A percentile compares a stretch with the other conserved stretches of the same genome.
These are phyloP conservation scores for Glareola pratincola DNA, from an alignment of 2,113 vertebrate genomes.

Conservation along the genomic window DNA sequence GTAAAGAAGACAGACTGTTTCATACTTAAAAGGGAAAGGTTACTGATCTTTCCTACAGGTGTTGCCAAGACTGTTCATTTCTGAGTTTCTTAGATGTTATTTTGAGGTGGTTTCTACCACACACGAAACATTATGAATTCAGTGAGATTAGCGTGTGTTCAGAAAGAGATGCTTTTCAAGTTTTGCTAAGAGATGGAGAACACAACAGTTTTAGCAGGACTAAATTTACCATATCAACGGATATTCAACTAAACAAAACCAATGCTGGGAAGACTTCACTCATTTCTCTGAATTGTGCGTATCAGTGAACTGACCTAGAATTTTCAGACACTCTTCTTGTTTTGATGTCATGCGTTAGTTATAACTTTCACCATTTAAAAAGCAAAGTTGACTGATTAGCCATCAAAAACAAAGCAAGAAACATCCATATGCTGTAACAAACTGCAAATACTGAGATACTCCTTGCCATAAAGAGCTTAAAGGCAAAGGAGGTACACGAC, in stretches of 20 bases:
- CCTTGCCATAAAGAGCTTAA: not conserved
- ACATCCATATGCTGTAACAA: not conserved
- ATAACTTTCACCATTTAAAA: not conserved
- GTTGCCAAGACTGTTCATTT: not conserved
- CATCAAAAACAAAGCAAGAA: not conserved
- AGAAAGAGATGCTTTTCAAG: not conserved
- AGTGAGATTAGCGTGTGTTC: not conserved
- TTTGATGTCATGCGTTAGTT: not conserved
- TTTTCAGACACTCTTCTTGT: not conserved
- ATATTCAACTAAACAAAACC: not conserved
- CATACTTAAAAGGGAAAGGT: not conserved
- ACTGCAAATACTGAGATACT: not conserved
- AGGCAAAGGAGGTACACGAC: not conserved
- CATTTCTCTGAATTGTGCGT: not conserved
- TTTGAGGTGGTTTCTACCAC: not conserved
- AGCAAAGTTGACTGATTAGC: not conserved
- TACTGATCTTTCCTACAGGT: not conserved
- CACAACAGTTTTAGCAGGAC: not conserved
- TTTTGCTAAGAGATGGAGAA: not conserved
- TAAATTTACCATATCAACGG: not conserved
- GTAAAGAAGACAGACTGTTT: not conserved
- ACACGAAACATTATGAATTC: not conserved
- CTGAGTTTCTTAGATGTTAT: not conserved
- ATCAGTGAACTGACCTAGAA: not conserved
- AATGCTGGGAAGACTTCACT: not conserved